A percentile compares a stretch with the other conserved stretches of the same genome.
Conservation (phyloP, 2,888 invertebrate genomes). For the Platycnemis pennipes region DNA sequence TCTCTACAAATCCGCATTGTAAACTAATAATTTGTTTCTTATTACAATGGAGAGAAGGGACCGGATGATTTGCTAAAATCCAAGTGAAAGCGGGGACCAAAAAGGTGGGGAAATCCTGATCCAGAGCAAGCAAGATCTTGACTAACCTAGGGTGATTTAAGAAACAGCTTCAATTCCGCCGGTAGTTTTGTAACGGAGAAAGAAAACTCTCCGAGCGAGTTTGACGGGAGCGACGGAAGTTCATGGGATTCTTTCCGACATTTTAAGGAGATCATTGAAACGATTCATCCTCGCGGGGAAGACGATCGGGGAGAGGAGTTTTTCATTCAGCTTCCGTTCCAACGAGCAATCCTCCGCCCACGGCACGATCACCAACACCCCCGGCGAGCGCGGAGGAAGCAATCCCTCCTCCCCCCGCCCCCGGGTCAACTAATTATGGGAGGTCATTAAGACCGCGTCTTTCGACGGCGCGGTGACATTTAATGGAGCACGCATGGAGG, state of each 20-base stretch:
- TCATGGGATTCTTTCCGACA: neutral
- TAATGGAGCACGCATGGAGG: constrained; percentile 28
- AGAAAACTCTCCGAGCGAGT: neutral
- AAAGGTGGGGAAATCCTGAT: no score
- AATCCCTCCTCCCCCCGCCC: neutral
- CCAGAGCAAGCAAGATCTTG: no score
- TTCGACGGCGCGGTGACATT: constrained; percentile 21
- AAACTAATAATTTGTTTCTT: no score
- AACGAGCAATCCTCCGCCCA: neutral
- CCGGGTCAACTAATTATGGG: neutral
- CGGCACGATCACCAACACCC: no score
- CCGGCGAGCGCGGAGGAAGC: neutral
- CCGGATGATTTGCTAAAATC: no score
- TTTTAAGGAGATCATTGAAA: neutral
- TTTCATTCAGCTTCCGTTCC: neutral
- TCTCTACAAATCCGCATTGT: no score
- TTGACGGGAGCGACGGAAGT: neutral
- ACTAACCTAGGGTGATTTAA: neutral
- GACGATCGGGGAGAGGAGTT: neutral
- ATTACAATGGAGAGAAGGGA: no score
- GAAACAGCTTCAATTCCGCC: neutral
- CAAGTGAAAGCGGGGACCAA: no score
- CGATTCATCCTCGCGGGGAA: neutral
- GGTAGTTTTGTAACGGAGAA: neutral
- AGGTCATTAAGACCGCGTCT: constrained; percentile 13